These are phyloP conservation scores for Noctua comes DNA, from an alignment of 2,888 invertebrate species.

Conservation along the genomic window DNA sequence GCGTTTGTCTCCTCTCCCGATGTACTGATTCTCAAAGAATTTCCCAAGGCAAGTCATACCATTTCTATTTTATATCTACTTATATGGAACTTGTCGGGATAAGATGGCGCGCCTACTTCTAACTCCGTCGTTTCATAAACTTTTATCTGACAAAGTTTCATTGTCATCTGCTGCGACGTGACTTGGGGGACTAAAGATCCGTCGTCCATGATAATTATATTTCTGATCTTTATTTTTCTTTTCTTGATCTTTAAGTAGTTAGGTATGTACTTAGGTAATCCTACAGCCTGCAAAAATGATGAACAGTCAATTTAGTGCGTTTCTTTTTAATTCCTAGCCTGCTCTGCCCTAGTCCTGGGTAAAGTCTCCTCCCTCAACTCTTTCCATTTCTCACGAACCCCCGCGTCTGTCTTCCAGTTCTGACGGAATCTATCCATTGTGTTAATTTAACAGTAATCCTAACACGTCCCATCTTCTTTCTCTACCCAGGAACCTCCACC, in stretches of 20 bases:
- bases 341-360: too few relatives aligned
- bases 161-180: conserved; percentile 45
- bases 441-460: not conserved
- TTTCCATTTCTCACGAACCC: too few relatives aligned
- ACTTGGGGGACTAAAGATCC: not conserved
- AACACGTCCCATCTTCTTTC: not conserved
- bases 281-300: not conserved
- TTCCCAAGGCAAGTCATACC: not conserved
- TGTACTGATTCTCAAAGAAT: not conserved
- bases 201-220: conserved; percentile 4
- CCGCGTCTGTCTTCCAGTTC: too few relatives aligned
- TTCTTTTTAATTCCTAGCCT: too few relatives aligned
- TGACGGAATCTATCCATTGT: too few relatives aligned
- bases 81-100: not conserved
- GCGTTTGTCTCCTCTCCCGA: not conserved
- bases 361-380: too few relatives aligned
- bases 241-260: too few relatives aligned
- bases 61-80: not conserved
- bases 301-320: too few relatives aligned
- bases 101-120: not conserved
- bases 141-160: conserved; percentile 49
- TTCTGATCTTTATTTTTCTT: not conserved
- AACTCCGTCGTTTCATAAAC: conserved; percentile 9
- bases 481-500: conserved; percentile 78
- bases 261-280: not conserved